Evolutionary conservation across 2,797 vertebrate genomes (phyloP), one percentile per base, ranked within the genome.

Genomic region (Emys orbicularis): DNA sequence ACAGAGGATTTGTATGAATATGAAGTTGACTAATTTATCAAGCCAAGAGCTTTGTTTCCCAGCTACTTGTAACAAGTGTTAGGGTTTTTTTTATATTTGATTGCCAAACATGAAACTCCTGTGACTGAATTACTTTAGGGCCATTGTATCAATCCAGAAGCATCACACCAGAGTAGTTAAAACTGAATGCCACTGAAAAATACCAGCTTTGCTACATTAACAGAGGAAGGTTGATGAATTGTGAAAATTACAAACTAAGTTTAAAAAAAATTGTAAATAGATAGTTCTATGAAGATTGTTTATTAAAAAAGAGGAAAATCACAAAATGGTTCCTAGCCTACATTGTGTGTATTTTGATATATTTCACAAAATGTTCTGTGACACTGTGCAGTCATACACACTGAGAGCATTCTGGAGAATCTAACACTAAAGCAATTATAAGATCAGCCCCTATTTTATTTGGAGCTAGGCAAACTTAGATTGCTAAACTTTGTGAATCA

Each of bases 231-330:
- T 54, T 27, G 56, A 12, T 41, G 50, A 93, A 74, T 19, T 91
- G 27, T 82, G 57, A 90, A 82, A 50, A 29, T 92, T 19, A 54
- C 54, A 76, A 47, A 50, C 12, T 87, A 80, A 84, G 52, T 56
- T 86, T n/a, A 53, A 91, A 97, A 87, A 80, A 83, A 83, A 34
- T 1, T 53, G 81, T 91, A 88, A 79, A 90, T 81, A 83, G 80
- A 91, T 94, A 92, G 54, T 65, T 83, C 61, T 79, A 91, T 79
- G 50, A 77, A 93, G 86, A 86, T n/a, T 76, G 25, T 89, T 91
- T 89, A 93, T 88, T 84, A 87, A 84, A 96, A 82, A 44, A 74
- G 85, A 76, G n/a, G 41, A 8, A 89, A 54, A 61, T 1, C 2
- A 65, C 8, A 31, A 65, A 76, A 83, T 5, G 1, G 84, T 90